Conservation (phyloP, 2,888 invertebrate species). For the Limnephilus marmoratus region DNA sequence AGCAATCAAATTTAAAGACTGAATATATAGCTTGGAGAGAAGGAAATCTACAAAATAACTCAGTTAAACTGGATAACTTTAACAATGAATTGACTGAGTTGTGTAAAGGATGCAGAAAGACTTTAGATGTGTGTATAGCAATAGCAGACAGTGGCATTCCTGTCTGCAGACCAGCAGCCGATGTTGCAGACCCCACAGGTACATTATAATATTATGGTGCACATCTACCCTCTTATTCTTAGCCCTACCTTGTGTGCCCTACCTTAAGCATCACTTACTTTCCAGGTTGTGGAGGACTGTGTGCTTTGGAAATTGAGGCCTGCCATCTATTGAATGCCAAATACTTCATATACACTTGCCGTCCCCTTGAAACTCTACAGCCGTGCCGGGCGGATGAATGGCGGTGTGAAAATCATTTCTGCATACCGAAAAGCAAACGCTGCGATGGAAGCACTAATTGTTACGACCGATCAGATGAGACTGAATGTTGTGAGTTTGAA, state of each 20-base stretch:
- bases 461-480: conserved; percentile 85
- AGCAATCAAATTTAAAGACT: conserved; percentile 60
- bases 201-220: conserved; percentile 56
- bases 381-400: conserved; percentile 82
- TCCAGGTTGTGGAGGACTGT: conserved; percentile 81
- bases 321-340: conserved; percentile 79
- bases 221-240: not conserved
- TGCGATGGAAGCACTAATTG: conserved; percentile 87
- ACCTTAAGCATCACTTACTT: not conserved
- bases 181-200: conserved; percentile 80
- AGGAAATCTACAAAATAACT: conserved; percentile 17
- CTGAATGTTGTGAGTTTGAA: conserved; percentile 80
- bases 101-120: conserved; percentile 76
- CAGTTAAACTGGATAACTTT: conserved; percentile 36
- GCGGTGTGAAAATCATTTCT: conserved; percentile 85
- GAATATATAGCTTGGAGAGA: conserved; percentile 54
- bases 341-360: conserved; percentile 77
- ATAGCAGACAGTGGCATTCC: conserved; percentile 79
- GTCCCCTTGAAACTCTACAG: conserved; percentile 77
- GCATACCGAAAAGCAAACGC: conserved; percentile 80
- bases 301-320: conserved; percentile 80
- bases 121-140: conserved; percentile 80
- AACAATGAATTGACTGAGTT: conserved; percentile 68
- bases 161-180: conserved; percentile 76
- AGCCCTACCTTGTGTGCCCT: conserved; percentile 48